These are phyloP conservation scores for Zaprionus ornatus DNA, from an alignment of 1,140 invertebrate genomes.

Conservation along the genomic window DNA sequence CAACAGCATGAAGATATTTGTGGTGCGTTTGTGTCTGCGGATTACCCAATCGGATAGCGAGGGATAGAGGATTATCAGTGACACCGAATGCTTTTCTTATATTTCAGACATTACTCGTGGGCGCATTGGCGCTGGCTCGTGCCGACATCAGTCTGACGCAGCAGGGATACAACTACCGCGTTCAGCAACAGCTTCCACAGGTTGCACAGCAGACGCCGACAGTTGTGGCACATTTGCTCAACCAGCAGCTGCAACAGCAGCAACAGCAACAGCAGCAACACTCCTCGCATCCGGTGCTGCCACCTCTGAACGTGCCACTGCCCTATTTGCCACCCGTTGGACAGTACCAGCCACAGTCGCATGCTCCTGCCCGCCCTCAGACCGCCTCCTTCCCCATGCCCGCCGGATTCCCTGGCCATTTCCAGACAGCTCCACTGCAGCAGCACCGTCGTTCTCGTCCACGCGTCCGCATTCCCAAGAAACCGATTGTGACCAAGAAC, in stretches of 20 bases:
- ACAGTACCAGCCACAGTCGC: slow-evolving; percentile 33
- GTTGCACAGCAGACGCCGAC: slow-evolving; percentile 35
- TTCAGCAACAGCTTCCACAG: slow-evolving; percentile 41
- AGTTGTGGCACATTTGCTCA: slow-evolving; percentile 63
- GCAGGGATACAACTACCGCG: slow-evolving; percentile 68
- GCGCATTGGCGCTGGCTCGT: slow-evolving; percentile 49
- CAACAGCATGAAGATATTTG: slow-evolving; percentile 82
- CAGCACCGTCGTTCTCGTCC: slow-evolving; percentile 69
- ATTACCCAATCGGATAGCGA: slow-evolving; percentile 20
- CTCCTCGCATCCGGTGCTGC: slow-evolving; percentile 58
- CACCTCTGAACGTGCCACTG: slow-evolving; percentile 53
- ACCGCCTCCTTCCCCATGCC: slow-evolving; percentile 65
- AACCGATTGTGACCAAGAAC: slow-evolving; percentile 79
- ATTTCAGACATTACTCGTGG: slow-evolving; percentile 67
- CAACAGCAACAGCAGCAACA: slow-evolving; percentile 48
- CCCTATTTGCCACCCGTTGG: slow-evolving; percentile 59
- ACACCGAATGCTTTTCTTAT: slow-evolving; percentile 4
- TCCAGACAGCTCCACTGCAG: slow-evolving; percentile 65
- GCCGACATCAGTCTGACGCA: slow-evolving; percentile 74
- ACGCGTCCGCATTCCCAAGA: slow-evolving; percentile 65
- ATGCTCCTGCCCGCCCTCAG: neutral
- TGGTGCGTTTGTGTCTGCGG: slow-evolving; percentile 62
- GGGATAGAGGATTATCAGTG: slow-evolving; percentile 43
- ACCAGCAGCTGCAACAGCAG: slow-evolving; percentile 62
- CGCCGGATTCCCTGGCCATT: slow-evolving; percentile 59